phyloP scores from a whole-genome alignment of 2,113 vertebrate species.

The Bubo scandiacus region DNA sequence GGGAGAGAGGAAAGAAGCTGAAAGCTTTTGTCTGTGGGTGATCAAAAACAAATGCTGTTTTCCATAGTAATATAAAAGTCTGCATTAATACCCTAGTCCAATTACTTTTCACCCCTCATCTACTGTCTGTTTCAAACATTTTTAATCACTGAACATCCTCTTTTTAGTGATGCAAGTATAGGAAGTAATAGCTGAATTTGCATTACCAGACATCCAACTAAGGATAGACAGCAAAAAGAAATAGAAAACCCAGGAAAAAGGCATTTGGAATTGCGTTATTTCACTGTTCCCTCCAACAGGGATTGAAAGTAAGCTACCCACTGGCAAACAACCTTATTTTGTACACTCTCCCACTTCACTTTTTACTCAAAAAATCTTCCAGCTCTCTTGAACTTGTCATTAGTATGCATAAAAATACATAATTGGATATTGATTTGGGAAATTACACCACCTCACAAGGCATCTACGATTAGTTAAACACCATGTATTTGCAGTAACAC shows the following conservation, averaged over 20 bases:
- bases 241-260: not conserved
- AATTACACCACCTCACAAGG: not conserved
- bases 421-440: not conserved
- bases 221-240: not conserved
- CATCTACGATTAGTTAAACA: not conserved
- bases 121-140: not conserved
- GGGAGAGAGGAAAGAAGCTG: not conserved
- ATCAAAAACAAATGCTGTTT: not conserved
- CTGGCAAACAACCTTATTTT: not conserved
- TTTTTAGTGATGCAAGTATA: not conserved
- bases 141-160: not conserved
- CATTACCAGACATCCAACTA: not conserved
- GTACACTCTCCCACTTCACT: not conserved
- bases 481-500: not conserved
- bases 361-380: not conserved
- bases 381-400: not conserved
- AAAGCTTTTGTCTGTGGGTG: not conserved
- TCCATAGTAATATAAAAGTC: not conserved
- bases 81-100: not conserved
- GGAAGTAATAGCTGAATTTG: not conserved
- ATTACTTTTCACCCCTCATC: not conserved
- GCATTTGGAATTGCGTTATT: not conserved
- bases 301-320: not conserved
- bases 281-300: not conserved
- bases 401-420: not conserved